These are phyloP conservation scores for Catocala sponsa DNA, from an alignment of 2,888 invertebrate genomes.

Conservation along the genomic window DNA sequence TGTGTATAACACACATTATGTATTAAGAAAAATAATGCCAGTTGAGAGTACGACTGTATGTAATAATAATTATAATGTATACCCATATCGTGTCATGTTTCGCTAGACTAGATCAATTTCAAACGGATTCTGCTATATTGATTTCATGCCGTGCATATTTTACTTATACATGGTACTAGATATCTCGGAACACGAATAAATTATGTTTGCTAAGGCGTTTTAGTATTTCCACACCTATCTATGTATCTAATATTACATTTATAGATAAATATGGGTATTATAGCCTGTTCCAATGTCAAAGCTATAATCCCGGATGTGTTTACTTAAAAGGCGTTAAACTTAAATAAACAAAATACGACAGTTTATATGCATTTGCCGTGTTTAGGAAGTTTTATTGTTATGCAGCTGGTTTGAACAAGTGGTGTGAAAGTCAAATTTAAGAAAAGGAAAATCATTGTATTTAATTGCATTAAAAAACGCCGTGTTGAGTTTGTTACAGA, in stretches of 20 bases:
- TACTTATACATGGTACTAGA: neutral
- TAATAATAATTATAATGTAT: neutral
- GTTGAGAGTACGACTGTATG: neutral
- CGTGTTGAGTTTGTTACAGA: neutral
- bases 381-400: conserved; percentile 8
- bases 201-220: neutral
- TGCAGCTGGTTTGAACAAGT: conserved; percentile 2
- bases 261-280: conserved; percentile 11
- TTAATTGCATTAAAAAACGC: conserved; percentile 1
- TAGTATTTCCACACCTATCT: neutral
- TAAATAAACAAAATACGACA: conserved; percentile 9
- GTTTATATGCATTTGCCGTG: neutral
- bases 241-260: neutral
- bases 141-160: conserved; percentile 26
- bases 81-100: conserved; percentile 20
- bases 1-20: too few relatives aligned
- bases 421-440: conserved; percentile 6
- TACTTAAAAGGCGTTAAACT: conserved; percentile 4
- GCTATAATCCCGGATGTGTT: conserved; percentile 11
- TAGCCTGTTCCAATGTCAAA: conserved; percentile 21
- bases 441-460: conserved; percentile 1
- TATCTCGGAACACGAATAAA: neutral
- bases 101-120: conserved; percentile 32
- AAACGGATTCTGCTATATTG: conserved; percentile 32
- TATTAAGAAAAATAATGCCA: too few relatives aligned